Conservation (phyloP, 2,113 vertebrate genomes). For the Callorhinus ursinus region DNA sequence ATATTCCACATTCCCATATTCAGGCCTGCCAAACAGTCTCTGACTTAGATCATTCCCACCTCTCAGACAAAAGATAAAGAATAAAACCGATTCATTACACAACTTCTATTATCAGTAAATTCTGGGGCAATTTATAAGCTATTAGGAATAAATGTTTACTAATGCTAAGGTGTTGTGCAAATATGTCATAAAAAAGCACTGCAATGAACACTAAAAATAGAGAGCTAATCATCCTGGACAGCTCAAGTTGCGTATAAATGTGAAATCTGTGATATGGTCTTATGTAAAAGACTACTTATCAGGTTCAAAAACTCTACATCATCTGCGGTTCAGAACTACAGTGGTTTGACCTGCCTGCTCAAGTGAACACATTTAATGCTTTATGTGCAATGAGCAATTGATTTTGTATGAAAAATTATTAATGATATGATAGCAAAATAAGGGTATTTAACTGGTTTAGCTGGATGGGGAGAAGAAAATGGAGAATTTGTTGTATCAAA, state of each 20-base stretch:
- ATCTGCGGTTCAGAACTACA: neutral
- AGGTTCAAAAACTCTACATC: neutral
- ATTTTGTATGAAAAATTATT: neutral
- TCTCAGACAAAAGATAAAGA: slow-evolving; percentile 30
- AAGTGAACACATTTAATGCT: slow-evolving; percentile 4
- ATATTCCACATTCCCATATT: neutral
- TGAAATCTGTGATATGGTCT: neutral
- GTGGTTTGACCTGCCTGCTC: neutral
- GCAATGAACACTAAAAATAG: neutral
- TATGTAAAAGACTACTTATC: neutral
- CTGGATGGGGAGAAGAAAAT: slow-evolving; percentile 52
- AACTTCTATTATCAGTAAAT: slow-evolving; percentile 25
- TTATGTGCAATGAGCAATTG: neutral
- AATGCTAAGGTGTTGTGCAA: neutral
- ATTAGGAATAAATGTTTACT: slow-evolving; percentile 44
- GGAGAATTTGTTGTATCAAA: slow-evolving; percentile 25
- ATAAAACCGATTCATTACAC: slow-evolving; percentile 4
- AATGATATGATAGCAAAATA: slow-evolving; percentile 1
- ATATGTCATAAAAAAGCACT: neutral
- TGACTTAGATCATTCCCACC: neutral
- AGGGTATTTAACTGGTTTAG: slow-evolving; percentile 43
- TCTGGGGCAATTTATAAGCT: neutral
- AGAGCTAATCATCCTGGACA: neutral
- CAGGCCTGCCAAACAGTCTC: neutral
- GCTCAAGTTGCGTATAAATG: neutral